Evolutionary conservation across 1,140 invertebrate species (phyloP).

Genomic region (Halictus rubicundus): DNA sequence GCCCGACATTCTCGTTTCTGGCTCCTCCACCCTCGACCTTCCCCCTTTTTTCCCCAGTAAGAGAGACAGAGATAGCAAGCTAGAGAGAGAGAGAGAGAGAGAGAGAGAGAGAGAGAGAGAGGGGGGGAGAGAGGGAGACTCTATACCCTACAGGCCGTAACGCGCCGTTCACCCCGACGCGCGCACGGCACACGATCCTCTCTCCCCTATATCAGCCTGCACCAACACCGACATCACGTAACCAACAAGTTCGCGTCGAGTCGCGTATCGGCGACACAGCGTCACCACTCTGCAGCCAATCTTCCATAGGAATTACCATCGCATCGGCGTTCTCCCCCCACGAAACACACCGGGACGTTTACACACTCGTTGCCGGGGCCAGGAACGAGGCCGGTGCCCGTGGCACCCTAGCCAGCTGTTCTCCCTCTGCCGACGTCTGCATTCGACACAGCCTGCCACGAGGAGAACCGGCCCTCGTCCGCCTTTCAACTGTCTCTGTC

Average conservation of each 20-base stretch:
- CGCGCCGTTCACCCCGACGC: constrained; percentile 41
- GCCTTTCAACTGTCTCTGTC: too few species aligned
- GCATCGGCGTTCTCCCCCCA: not conserved
- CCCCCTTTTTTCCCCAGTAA: constrained; percentile 22
- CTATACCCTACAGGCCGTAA: too few species aligned
- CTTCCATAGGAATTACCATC: constrained; percentile 63
- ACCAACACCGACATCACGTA: constrained; percentile 35
- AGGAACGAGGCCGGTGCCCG: constrained; percentile 51
- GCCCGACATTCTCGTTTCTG: constrained; percentile 22
- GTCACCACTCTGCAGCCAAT: constrained; percentile 61
- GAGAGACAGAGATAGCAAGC: constrained; percentile 43
- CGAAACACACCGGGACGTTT: constrained; percentile 19
- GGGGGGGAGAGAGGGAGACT: too few species aligned
- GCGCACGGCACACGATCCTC: constrained; percentile 17
- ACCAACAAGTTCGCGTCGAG: constrained; percentile 62
- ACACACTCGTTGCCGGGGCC: constrained; percentile 38
- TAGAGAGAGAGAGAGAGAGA: not conserved
- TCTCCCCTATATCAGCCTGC: not conserved
- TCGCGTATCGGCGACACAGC: constrained; percentile 47
- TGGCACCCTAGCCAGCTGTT: constrained; percentile 54
- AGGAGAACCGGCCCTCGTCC: not conserved
- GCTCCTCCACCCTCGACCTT: constrained; percentile 40
- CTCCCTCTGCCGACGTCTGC: constrained; percentile 19
- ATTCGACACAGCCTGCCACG: constrained; percentile 10
- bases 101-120: constrained; percentile 41